Conservation (phyloP, 2,888 invertebrate genomes). For the Pterostichus madidus region DNA sequence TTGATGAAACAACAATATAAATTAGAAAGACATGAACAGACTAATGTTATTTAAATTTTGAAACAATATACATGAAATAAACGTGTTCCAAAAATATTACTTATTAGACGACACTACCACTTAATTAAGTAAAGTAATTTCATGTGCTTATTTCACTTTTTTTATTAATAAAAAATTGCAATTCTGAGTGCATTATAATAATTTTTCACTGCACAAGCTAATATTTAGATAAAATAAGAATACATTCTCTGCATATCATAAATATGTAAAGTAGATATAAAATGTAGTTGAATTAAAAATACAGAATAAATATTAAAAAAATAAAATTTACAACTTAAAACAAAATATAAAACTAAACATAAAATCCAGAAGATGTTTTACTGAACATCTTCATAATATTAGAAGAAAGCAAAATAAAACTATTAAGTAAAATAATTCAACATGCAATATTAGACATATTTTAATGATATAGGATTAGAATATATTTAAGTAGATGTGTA, state of each 20-base stretch:
- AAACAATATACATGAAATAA: too few species aligned
- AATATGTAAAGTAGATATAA: slow-evolving; percentile 25
- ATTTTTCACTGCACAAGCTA: slow-evolving; percentile 10
- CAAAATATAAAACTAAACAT: slow-evolving; percentile 3
- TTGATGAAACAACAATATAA: too few species aligned
- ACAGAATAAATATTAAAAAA: neutral
- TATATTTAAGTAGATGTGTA: slow-evolving; percentile 36
- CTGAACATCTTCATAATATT: neutral
- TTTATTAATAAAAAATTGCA: neutral
- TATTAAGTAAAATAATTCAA: neutral
- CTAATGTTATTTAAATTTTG: too few species aligned
- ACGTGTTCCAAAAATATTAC: too few species aligned
- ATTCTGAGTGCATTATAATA: slow-evolving; percentile 9
- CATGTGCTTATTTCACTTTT: too few species aligned
- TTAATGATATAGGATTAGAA: slow-evolving; percentile 27
- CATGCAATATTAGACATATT: slow-evolving; percentile 15
- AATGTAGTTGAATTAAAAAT: slow-evolving; percentile 10
- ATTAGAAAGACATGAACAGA: too few species aligned
- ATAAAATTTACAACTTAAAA: neutral
- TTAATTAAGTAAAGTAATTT: too few species aligned
- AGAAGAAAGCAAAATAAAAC: slow-evolving; percentile 29
- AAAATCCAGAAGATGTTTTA: too few species aligned
- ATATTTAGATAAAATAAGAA: slow-evolving; percentile 14
- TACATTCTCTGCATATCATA: slow-evolving; percentile 49
- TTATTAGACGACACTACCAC: too few species aligned